Conservation (phyloP, 2,888 invertebrate species). For the Xylocampa areola region DNA sequence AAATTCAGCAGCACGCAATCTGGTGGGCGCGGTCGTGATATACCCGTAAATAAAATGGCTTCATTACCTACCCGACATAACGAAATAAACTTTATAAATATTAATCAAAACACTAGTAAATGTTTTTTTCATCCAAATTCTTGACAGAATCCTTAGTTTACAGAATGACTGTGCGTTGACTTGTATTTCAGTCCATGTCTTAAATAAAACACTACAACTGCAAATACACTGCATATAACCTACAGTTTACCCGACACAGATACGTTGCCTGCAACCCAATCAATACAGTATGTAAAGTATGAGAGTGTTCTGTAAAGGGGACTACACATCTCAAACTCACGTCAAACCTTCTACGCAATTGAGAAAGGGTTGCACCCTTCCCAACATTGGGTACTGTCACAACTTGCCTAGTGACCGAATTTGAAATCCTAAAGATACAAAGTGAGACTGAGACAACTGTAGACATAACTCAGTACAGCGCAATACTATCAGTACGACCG, state of each 20-base stretch:
- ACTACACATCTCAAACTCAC: slow-evolving; percentile 25
- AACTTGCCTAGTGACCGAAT: slow-evolving; percentile 3
- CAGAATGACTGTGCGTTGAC: neutral
- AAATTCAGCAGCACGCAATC: too few species aligned
- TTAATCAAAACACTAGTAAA: slow-evolving; percentile 44
- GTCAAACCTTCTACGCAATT: slow-evolving; percentile 9
- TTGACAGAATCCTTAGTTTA: neutral
- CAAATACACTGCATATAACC: slow-evolving; percentile 15
- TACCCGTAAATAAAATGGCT: slow-evolving; percentile 55
- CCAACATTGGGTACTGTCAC: slow-evolving; percentile 33
- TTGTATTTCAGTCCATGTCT: neutral
- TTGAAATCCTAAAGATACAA: slow-evolving; percentile 15
- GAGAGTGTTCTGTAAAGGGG: slow-evolving; percentile 49
- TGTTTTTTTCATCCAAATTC: slow-evolving; percentile 25
- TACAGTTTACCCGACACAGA: slow-evolving; percentile 16
- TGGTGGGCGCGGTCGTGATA: slow-evolving; percentile 28
- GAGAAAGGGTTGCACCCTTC: slow-evolving; percentile 17
- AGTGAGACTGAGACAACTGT: slow-evolving; percentile 5
- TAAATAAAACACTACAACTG: slow-evolving; percentile 7
- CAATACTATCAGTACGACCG: neutral
- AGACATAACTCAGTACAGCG: slow-evolving; percentile 1
- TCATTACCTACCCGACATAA: slow-evolving; percentile 43
- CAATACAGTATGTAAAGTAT: slow-evolving; percentile 25
- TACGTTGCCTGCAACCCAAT: slow-evolving; percentile 26
- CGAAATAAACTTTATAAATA: slow-evolving; percentile 52